These are phyloP conservation scores for Diaprepes abbreviatus DNA, from an alignment of 2,888 invertebrate species.

Conservation along the genomic window DNA sequence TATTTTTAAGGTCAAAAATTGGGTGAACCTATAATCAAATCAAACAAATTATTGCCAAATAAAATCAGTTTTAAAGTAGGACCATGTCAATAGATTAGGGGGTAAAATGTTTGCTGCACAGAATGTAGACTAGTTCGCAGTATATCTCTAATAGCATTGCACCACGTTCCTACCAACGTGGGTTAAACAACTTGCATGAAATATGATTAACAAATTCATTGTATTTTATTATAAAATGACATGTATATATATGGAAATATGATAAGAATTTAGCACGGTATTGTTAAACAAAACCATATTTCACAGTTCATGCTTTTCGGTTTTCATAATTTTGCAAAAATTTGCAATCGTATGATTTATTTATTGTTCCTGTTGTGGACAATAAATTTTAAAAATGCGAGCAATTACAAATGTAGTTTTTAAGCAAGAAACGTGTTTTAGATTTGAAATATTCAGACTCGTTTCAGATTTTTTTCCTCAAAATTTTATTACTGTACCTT, in stretches of 20 bases:
- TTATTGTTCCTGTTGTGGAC: background rate
- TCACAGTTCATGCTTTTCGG: background rate
- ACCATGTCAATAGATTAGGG: too few relatives aligned
- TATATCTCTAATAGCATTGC: constrained; percentile 5
- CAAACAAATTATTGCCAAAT: too few relatives aligned
- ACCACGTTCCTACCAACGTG: constrained; percentile 20
- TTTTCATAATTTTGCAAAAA: background rate
- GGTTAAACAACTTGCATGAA: background rate
- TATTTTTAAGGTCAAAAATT: too few relatives aligned
- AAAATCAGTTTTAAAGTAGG: too few relatives aligned
- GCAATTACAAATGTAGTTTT: too few relatives aligned
- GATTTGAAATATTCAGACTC: too few relatives aligned
- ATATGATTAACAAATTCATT: constrained; percentile 12
- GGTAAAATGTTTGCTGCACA: too few relatives aligned
- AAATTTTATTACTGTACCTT: too few relatives aligned
- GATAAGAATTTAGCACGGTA: background rate
- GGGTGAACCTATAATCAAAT: too few relatives aligned
- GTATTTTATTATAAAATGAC: constrained; percentile 2
- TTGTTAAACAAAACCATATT: background rate
- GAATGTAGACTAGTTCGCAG: too few relatives aligned
- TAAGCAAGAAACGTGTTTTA: too few relatives aligned
- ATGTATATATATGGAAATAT: background rate
- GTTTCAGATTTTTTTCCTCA: too few relatives aligned
- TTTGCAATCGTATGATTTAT: background rate
- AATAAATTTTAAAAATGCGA: background rate